A percentile compares a stretch with the other conserved stretches of the same genome.
Evolutionary conservation across 1,140 invertebrate genomes (phyloP).

Genomic region (Thaumetopoea pityocampa): DNA sequence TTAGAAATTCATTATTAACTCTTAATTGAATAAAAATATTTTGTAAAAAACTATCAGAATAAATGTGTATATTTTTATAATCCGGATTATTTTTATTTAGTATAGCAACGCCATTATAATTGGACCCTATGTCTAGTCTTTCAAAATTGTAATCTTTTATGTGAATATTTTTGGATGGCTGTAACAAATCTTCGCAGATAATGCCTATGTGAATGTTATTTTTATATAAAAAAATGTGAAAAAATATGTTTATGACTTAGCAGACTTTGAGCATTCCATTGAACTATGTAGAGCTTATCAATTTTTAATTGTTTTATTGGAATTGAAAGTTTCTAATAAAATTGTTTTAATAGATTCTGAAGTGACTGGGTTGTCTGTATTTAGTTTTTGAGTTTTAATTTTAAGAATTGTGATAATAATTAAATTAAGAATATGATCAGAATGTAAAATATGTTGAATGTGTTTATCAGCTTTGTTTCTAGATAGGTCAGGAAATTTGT

Average conservation of each 20-base stretch:
- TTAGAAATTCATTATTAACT: not conserved
- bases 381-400: slow-evolving; percentile 2
- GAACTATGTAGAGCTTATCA: no score
- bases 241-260: slow-evolving; percentile 11
- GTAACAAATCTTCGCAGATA: slow-evolving; percentile 17
- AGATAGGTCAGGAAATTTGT: slow-evolving; percentile 2
- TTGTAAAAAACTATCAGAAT: slow-evolving; percentile 10
- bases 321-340: not conserved
- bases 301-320: slow-evolving; percentile 1
- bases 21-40: slow-evolving; percentile 4
- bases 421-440: not conserved
- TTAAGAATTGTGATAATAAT: slow-evolving; percentile 2
- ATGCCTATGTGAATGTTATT: slow-evolving; percentile 16
- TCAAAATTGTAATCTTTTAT: slow-evolving; percentile 8
- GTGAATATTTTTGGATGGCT: slow-evolving; percentile 1
- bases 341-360: not conserved
- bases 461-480: not conserved
- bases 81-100: slow-evolving; percentile 11
- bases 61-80: slow-evolving; percentile 11
- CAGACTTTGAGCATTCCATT: slow-evolving; percentile 14
- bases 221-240: slow-evolving; percentile 9
- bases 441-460: not conserved
- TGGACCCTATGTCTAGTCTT: slow-evolving; percentile 11
- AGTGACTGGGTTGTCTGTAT: not conserved
- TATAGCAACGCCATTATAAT: slow-evolving; percentile 21